These are phyloP conservation scores for Zelleria hepariella DNA, from an alignment of 2,888 invertebrate species.

Conservation along the genomic window DNA sequence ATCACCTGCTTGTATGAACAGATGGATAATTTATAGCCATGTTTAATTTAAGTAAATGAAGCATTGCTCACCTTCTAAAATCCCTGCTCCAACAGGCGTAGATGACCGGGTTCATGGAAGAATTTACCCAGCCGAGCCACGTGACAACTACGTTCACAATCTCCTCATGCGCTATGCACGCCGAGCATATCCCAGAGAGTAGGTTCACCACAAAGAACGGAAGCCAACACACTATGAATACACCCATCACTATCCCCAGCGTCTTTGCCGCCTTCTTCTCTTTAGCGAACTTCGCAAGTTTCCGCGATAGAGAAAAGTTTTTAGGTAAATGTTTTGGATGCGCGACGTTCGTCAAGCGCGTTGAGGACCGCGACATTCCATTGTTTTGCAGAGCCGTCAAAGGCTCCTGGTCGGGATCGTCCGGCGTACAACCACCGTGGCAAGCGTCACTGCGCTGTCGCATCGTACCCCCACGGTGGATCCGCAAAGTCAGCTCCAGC, in stretches of 20 bases:
- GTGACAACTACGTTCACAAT: slow-evolving; percentile 90
- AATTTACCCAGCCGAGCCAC: slow-evolving; percentile 97
- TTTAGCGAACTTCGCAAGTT: slow-evolving; percentile 95
- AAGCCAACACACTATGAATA: slow-evolving; percentile 97
- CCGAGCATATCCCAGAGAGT: slow-evolving; percentile 88
- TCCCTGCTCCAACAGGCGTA: slow-evolving; percentile 99
- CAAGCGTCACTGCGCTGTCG: slow-evolving; percentile 71
- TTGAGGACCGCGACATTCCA: slow-evolving; percentile 79
- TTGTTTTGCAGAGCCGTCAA: slow-evolving; percentile 84
- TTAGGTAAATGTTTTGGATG: slow-evolving; percentile 80
- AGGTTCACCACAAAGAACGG: slow-evolving; percentile 97
- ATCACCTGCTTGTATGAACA: no score
- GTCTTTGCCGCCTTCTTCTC: slow-evolving; percentile 99
- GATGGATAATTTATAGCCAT: background rate
- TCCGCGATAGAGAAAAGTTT: slow-evolving; percentile 93
- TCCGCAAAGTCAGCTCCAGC: slow-evolving; percentile 88
- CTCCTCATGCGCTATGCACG: slow-evolving; percentile 90
- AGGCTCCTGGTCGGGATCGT: slow-evolving; percentile 79
- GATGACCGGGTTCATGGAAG: slow-evolving; percentile 97
- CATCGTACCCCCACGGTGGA: slow-evolving; percentile 91
- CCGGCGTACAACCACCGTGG: slow-evolving; percentile 75
- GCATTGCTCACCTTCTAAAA: slow-evolving; percentile 89
- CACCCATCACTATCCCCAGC: slow-evolving; percentile 96
- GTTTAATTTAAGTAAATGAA: background rate
- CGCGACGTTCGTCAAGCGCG: slow-evolving; percentile 74